Evolutionary conservation across 2,888 invertebrate genomes (phyloP).

Genomic region (Polia nebulosa): DNA sequence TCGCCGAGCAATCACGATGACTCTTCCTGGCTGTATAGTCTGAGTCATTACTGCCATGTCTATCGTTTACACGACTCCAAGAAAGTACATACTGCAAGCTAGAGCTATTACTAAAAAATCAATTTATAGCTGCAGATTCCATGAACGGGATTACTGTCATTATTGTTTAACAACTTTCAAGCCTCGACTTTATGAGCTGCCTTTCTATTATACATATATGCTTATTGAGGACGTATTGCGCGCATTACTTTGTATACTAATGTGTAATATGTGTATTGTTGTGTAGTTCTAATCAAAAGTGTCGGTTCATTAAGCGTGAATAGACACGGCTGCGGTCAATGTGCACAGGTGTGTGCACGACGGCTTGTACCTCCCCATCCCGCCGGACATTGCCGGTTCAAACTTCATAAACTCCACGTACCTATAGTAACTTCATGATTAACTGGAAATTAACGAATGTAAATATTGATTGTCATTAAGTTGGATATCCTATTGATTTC

Average conservation of each 20-base stretch:
- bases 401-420: constrained; percentile 25
- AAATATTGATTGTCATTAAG: constrained; percentile 23
- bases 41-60: constrained; percentile 67
- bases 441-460: constrained; percentile 16
- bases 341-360: constrained; percentile 52
- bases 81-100: constrained; percentile 10
- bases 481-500: constrained; percentile 6
- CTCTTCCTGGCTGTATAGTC: constrained; percentile 66
- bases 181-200: background rate
- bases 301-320: constrained; percentile 40
- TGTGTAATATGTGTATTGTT: background rate
- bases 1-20: constrained; percentile 70
- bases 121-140: background rate
- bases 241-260: background rate
- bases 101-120: constrained; percentile 6
- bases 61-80: constrained; percentile 31
- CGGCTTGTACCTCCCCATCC: constrained; percentile 18
- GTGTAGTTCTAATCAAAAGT: constrained; percentile 37
- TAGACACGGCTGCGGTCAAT: constrained; percentile 47
- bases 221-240: constrained; percentile 3
- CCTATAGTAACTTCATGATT: constrained; percentile 27
- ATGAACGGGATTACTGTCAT: background rate
- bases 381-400: constrained; percentile 31
- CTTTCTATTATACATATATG: background rate
- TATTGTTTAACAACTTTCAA: background rate